Base-by-base conservation (phyloP, 1,140 invertebrate genomes). In the Magallana gigas region DNA sequence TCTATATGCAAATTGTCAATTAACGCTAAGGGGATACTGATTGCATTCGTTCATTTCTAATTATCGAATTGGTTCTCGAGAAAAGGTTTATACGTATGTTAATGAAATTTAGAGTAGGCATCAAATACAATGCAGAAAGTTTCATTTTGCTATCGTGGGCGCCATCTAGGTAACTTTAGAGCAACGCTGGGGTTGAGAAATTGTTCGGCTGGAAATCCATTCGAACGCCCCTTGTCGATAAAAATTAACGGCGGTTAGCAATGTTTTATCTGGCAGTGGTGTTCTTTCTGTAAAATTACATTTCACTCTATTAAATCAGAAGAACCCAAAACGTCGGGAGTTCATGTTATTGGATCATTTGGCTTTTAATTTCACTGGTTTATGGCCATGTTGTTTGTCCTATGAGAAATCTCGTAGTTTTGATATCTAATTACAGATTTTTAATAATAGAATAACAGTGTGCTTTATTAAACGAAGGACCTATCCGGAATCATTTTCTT, bases 1-100 rank as follows among this genome's bases (percentile, higher is more conserved):
- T 76, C 68, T 76, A 76, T 76, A 76, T 76, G 68, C 68, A 76
- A 76, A 76, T 76, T 8, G 68, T 48, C 23, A 76, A 76, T 29
- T 23, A 76, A 76, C 18, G 68, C 23, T 4, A 76, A 76, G 68
- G 12, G 68, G 68, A 76, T 76, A 76, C 68, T 16, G 36, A 76
- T 76, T 76, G 14, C 68, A 18, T 76, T 14, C 12, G 12, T 76
- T 76, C 23, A 23, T 76, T 76, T 76, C 68, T 76, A 76, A 76
- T 23, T 76, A 48, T 36, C 23, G 23, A 48, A 76, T 76, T 23
- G 68, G 36, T 76, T 76, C 68, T 29, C 23, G 23, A 76, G 29
- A 12, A 29, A 29, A 76, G 68, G 5, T 76, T 9, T 76, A 76
- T 64, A 64, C 18, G 5, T 76, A 76, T 76, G 68, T 29, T 76